Evolutionary conservation across 2,888 invertebrate species (phyloP).

Genomic region (Chalcis sispes): DNA sequence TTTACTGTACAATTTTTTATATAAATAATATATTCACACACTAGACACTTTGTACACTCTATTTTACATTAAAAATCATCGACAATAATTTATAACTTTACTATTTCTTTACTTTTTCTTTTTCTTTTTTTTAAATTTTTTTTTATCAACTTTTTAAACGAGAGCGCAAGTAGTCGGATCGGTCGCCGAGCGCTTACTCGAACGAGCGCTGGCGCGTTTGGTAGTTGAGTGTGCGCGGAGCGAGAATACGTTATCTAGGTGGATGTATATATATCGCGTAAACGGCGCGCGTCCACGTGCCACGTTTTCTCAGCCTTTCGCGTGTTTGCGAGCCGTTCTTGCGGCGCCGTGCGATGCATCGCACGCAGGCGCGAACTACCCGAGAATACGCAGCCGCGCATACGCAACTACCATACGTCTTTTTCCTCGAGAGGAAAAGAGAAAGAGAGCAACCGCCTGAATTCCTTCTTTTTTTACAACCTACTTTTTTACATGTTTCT

Average conservation of each 20-base stretch:
- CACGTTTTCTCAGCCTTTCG: conserved; percentile 14
- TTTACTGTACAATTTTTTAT: neutral
- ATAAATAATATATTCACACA: too few species aligned
- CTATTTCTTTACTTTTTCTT: too few species aligned
- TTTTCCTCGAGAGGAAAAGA: neutral
- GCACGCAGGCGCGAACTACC: conserved; percentile 9
- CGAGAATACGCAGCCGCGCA: neutral
- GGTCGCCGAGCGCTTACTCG: too few species aligned
- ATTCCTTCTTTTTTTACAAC: conserved; percentile 32
- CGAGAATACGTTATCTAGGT: conserved; percentile 33
- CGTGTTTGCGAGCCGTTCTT: neutral
- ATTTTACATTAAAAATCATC: too few species aligned
- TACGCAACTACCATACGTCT: too few species aligned
- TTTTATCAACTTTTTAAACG: too few species aligned
- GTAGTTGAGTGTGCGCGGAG: conserved; percentile 13
- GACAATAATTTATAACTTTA: too few species aligned
- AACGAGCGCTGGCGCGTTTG: neutral
- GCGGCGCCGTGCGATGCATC: neutral
- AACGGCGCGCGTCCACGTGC: conserved; percentile 42
- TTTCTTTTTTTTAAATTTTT: too few species aligned
- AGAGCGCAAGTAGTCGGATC: too few species aligned
- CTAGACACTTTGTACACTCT: too few species aligned
- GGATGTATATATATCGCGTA: neutral
- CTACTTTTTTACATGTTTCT: conserved; percentile 27
- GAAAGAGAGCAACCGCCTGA: neutral